Evolutionary conservation across 2,888 invertebrate genomes (phyloP), one percentile per base, ranked within the genome.

Genomic region (Mayetiola destructor): DNA sequence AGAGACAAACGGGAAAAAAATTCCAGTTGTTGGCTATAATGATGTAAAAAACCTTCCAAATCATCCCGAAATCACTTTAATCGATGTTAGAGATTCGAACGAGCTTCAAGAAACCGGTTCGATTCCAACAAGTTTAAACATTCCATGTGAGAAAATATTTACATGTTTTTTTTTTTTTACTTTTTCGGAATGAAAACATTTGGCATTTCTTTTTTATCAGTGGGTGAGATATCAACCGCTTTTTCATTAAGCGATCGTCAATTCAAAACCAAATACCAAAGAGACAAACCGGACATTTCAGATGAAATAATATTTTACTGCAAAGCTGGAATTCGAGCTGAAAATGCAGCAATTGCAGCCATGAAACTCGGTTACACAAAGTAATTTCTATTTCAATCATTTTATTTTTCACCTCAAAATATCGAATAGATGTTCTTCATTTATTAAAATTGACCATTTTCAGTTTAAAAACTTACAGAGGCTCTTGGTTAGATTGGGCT

Each of bases 31-130:
- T 54, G 68, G 65, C 1, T 76, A 72, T 63, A 73, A 76, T 37
- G 74, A 77, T 62, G 65, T 78, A 2, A 71, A 77, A 63, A 71
- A 74, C 21, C 70, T 77, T 56, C 73, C 74, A 52, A 72, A 77
- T 58, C 68, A 74, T 10, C 67, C 71, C 2, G 68, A 69, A 39
- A 75, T 77, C 55, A 69, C 81, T 27, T 77, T 88, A 20, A 76
- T 90, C 59, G 88, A 88, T 74, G 88, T 88, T 0, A 79, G 88
- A 64, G 85, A 85, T 67, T 81, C 82, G 56, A 71, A 76, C 42
- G 88, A 88, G 71, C 67, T 88, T 35, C 69, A 77, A 61, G 80
- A 84, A 66, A 80, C 82, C 62, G 88, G 88, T 8, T 75, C 75
- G 61, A 77, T 88, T 60, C 87, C 87, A 35, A 80, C 80, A 54